These are phyloP conservation scores for Pelusios castaneus DNA, from an alignment of 2,113 vertebrate species.

Conservation along the genomic window DNA sequence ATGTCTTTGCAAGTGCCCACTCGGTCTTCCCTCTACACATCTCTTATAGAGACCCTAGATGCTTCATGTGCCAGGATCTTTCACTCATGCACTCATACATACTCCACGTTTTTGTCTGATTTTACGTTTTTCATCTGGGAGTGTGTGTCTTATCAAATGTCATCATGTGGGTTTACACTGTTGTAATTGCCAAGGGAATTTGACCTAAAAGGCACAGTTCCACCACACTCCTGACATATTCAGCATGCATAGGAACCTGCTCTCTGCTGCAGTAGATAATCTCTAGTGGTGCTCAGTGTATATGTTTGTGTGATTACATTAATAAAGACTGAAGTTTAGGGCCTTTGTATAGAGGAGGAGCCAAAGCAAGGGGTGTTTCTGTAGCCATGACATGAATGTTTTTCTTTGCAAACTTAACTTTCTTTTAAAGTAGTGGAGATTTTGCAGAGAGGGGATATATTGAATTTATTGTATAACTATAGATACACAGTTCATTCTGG, in stretches of 20 bases:
- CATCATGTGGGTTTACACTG: not conserved
- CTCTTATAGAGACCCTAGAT: not conserved
- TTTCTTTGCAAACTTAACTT: not conserved
- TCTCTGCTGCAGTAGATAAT: not conserved
- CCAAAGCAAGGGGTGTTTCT: not conserved
- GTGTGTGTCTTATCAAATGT: not conserved
- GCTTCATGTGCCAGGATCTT: not conserved
- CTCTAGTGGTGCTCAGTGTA: not conserved
- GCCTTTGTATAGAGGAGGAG: not conserved
- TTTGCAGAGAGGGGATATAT: not conserved
- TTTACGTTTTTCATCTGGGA: not conserved
- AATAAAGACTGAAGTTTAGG: not conserved
- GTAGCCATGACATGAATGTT: not conserved
- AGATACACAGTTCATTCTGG: not conserved
- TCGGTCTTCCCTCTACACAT: fast-evolving
- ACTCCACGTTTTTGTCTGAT: not conserved
- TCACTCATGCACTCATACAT: not conserved
- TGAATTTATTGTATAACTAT: not conserved
- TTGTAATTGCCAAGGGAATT: not conserved
- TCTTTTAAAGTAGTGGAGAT: not conserved
- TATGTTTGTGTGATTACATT: not conserved
- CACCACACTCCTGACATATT: not conserved
- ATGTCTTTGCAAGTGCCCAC: not conserved
- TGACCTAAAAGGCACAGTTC: not conserved
- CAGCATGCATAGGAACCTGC: not conserved